Evolutionary conservation across 2,113 vertebrate species (phyloP).

Genomic region (Stercorarius parasiticus): DNA sequence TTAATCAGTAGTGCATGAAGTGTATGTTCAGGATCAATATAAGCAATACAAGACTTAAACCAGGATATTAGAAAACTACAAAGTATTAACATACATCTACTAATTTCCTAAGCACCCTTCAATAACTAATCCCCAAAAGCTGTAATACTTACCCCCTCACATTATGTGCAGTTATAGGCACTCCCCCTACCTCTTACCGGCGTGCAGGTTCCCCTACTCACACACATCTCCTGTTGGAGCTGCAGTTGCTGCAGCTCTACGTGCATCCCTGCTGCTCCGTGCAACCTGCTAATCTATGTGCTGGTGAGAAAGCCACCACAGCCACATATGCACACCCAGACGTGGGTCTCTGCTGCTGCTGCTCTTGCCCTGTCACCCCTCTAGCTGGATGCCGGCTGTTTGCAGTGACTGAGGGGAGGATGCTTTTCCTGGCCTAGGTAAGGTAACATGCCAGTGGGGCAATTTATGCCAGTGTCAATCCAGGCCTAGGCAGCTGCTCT

Average conservation of each 20-base stretch:
- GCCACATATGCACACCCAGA: background rate
- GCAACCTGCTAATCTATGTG: background rate
- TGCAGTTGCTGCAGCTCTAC: background rate
- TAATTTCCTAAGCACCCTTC: background rate
- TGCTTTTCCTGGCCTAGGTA: background rate
- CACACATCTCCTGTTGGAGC: background rate
- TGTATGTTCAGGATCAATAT: background rate
- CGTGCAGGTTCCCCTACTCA: background rate
- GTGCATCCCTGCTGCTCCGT: background rate
- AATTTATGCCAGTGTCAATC: no score
- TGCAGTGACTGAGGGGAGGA: background rate
- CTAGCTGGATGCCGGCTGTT: background rate
- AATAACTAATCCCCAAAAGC: background rate
- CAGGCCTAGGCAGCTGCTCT: background rate
- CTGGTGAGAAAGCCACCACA: background rate
- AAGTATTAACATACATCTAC: background rate
- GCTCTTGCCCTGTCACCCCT: background rate
- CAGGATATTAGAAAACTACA: background rate
- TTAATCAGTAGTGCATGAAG: background rate
- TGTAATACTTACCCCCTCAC: background rate
- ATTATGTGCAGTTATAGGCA: rapidly evolving
- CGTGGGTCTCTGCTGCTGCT: background rate
- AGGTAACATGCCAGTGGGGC: background rate
- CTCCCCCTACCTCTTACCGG: rapidly evolving
- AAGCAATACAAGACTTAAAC: background rate